These are phyloP conservation scores for Gambusia affinis DNA, from an alignment of 2,113 vertebrate species.

Conservation along the genomic window DNA sequence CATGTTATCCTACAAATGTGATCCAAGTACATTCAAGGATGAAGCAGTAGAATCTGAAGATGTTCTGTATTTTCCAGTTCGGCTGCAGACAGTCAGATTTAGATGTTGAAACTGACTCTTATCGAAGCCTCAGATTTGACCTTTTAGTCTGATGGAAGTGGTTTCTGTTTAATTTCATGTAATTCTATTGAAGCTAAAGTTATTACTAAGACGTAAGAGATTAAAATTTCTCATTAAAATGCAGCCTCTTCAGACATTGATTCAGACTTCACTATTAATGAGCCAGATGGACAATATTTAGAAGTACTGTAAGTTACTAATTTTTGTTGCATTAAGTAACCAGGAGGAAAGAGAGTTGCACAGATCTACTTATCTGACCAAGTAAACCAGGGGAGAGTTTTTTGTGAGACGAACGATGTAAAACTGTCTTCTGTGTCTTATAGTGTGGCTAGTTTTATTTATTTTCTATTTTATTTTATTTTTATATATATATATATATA, in stretches of 20 bases:
- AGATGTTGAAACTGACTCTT: conserved; percentile 6
- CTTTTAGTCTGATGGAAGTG: conserved; percentile 55
- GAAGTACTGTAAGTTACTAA: conserved; percentile 36
- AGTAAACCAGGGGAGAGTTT: neutral
- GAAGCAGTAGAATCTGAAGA: conserved; percentile 45
- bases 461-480: too few species aligned
- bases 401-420: neutral
- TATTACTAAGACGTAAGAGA: conserved; percentile 57
- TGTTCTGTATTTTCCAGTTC: conserved; percentile 38
- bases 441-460: too few species aligned
- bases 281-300: conserved; percentile 48
- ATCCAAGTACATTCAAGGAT: conserved; percentile 55
- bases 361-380: conserved; percentile 17
- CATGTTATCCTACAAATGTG: conserved; percentile 53
- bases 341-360: conserved; percentile 11
- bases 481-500: too few species aligned
- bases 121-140: conserved; percentile 35
- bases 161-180: conserved; percentile 28
- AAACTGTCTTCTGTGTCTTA: too few species aligned
- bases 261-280: conserved; percentile 55
- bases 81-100: neutral
- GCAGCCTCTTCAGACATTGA: conserved; percentile 46
- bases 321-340: conserved; percentile 18
- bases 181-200: conserved; percentile 45
- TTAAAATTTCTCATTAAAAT: conserved; percentile 64